Evolutionary conservation across 2,888 invertebrate species (phyloP).

Genomic region (Aphodius sticticus): DNA sequence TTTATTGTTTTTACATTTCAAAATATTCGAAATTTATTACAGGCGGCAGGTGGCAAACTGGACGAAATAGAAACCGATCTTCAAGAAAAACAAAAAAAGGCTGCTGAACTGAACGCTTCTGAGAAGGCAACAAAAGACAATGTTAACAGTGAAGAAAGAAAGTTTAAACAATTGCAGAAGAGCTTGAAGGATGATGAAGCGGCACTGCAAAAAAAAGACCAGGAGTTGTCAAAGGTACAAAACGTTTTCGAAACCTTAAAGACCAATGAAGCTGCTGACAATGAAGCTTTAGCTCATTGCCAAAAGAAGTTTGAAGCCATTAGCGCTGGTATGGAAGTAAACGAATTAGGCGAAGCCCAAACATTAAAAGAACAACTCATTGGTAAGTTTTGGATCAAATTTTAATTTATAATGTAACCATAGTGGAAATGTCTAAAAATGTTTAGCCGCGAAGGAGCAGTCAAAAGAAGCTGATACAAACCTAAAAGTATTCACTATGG

Average conservation of each 20-base stretch:
- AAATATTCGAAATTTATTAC: conserved; percentile 38
- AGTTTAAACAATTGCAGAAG: conserved; percentile 71
- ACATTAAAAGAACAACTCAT: conserved; percentile 91
- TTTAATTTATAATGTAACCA: background rate
- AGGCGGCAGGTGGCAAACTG: conserved; percentile 75
- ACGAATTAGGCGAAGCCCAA: conserved; percentile 79
- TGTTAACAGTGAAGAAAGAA: conserved; percentile 73
- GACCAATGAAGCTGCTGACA: conserved; percentile 71
- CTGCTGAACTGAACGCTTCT: conserved; percentile 71
- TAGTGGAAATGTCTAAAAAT: background rate
- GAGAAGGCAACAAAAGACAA: conserved; percentile 71
- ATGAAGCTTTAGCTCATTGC: conserved; percentile 73
- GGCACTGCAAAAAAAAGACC: conserved; percentile 67
- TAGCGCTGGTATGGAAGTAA: conserved; percentile 81
- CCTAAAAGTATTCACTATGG: conserved; percentile 80
- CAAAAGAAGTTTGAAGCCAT: conserved; percentile 86
- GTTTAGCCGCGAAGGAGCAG: conserved; percentile 75
- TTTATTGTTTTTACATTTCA: too few relatives aligned
- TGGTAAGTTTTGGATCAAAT: conserved; percentile 59
- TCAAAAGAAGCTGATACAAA: conserved; percentile 81
- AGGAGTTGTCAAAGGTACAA: conserved; percentile 67
- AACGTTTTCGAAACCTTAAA: conserved; percentile 74
- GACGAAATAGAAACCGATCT: conserved; percentile 70
- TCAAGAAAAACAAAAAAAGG: conserved; percentile 69
- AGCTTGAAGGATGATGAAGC: conserved; percentile 73